Evolutionary conservation across 1,140 invertebrate genomes (phyloP).

Genomic region (Watersipora subatra): DNA sequence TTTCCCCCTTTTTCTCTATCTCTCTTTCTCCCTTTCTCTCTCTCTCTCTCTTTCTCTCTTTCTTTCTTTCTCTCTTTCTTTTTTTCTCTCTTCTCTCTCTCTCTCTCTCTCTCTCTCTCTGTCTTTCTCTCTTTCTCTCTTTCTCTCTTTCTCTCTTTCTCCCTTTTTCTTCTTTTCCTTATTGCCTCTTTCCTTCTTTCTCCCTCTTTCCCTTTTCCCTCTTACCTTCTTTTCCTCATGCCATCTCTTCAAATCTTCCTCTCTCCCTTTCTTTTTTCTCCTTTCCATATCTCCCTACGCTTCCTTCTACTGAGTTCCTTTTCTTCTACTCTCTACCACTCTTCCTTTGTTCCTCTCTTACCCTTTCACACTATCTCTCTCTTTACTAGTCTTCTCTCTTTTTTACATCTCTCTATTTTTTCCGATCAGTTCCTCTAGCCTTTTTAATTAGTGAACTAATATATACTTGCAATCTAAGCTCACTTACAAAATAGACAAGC

Average conservation of each 20-base stretch:
- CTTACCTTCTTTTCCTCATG: not conserved
- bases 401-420: not conserved
- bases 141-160: not conserved
- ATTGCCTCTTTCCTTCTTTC: not conserved
- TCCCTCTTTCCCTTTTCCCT: not conserved
- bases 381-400: not conserved
- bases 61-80: not conserved
- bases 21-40: no score
- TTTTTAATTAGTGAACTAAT: not conserved
- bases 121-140: not conserved
- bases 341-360: not conserved
- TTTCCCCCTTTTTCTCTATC: no score
- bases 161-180: not conserved
- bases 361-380: conserved; percentile 1
- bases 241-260: not conserved
- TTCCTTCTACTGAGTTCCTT: not conserved
- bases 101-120: not conserved
- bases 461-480: not conserved
- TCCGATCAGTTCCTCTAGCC: not conserved
- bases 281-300: not conserved
- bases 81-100: not conserved
- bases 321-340: not conserved
- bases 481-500: not conserved
- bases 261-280: not conserved
- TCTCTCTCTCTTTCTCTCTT: not conserved